phyloP scores from a whole-genome alignment of 2,888 invertebrate species.

The Altica lythri region DNA sequence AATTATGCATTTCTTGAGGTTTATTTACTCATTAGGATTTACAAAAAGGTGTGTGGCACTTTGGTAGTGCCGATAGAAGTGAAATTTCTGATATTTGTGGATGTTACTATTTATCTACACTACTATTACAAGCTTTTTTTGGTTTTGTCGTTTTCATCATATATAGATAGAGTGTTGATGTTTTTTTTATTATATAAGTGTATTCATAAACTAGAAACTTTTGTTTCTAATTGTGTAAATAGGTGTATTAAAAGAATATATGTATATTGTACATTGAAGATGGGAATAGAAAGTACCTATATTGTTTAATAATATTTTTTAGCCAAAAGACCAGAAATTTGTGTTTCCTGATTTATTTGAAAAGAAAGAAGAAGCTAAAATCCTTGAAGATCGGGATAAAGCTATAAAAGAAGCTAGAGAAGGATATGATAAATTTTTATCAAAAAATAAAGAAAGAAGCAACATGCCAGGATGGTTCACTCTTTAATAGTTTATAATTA shows the following conservation, averaged over 20 bases:
- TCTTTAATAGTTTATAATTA: conserved; percentile 56
- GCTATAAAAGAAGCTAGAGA: conserved; percentile 67
- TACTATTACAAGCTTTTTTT: no score
- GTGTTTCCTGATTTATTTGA: conserved; percentile 76
- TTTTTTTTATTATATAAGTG: background rate
- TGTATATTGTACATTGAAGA: no score
- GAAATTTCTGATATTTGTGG: no score
- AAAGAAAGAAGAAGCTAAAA: conserved; percentile 57
- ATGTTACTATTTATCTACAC: no score
- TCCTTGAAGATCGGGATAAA: conserved; percentile 66
- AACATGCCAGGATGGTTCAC: conserved; percentile 82
- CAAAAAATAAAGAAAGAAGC: conserved; percentile 69
- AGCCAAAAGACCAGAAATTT: conserved; percentile 76
- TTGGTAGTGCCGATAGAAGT: no score
- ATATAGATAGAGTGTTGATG: no score
- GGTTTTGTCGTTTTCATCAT: no score
- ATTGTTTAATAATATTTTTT: conserved; percentile 46
- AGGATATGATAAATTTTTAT: conserved; percentile 63
- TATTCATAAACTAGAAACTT: background rate
- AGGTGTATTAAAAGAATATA: no score
- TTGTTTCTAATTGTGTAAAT: conserved; percentile 2
- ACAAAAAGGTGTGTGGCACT: no score
- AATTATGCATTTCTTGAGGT: no score
- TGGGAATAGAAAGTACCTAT: no score
- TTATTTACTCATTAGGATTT: no score